These are phyloP conservation scores for Cirrhinus mrigala DNA, from an alignment of 2,797 vertebrate species.

Conservation along the genomic window DNA sequence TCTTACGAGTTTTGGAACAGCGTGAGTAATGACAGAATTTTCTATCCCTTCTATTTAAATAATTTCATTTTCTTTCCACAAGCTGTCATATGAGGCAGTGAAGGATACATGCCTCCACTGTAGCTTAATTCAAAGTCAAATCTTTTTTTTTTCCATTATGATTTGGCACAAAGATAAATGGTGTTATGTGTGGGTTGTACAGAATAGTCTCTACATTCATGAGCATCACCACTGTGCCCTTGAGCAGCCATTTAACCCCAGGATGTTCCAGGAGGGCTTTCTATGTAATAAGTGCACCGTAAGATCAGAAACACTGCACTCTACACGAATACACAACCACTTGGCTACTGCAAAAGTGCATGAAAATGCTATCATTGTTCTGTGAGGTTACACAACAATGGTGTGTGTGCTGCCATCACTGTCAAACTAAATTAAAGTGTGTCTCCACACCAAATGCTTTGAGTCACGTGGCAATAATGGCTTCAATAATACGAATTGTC, in stretches of 20 bases:
- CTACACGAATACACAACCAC: neutral
- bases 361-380: slow-evolving; percentile 7
- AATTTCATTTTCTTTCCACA: neutral
- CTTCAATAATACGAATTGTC: slow-evolving; percentile 8
- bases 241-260: neutral
- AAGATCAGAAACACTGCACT: neutral
- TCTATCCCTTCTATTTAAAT: neutral
- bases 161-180: neutral
- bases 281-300: neutral
- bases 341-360: neutral
- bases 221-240: slow-evolving; percentile 1
- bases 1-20: neutral
- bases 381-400: neutral
- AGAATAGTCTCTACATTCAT: neutral
- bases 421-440: neutral
- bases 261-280: neutral
- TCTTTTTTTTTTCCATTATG: neutral
- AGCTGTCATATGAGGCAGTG: neutral
- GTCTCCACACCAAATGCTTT: slow-evolving; percentile 5
- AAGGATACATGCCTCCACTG: neutral
- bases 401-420: slow-evolving; percentile 1
- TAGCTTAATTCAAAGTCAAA: neutral
- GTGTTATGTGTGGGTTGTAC: neutral
- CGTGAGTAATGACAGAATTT: neutral
- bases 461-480: slow-evolving; percentile 23